Base-by-base conservation (phyloP, 2,797 vertebrate species). In the Fratercula arctica region DNA sequence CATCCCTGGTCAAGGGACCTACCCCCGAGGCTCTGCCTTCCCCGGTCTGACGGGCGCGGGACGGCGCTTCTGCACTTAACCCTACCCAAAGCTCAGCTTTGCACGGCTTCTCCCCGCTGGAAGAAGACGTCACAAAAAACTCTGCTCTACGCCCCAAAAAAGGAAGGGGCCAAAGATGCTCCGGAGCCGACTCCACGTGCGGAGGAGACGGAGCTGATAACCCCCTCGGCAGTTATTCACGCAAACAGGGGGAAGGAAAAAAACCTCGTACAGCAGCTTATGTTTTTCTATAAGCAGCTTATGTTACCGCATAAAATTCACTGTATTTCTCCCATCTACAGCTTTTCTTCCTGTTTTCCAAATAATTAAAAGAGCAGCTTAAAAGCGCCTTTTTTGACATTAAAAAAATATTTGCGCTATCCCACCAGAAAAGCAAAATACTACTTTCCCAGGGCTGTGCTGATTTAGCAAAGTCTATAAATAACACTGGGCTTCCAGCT, bases 331-430 rank as follows among this genome's bases (percentile, higher is more conserved):
- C 70, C 56, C 31, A 74, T 85, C 63, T 67, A 76, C 91, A 91
- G 89, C 63, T 93, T 94, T 74, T 70, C 94, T 85, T 90, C 74
- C 63, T 41, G 29, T 87, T 95, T 90, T 81, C 80, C 87, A 79
- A 93, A 96, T 91, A 86, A 95, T 93, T 96, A 90, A 94, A 91
- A 94, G 94, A 90, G 70, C 89, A 93, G 77, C 86, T 92, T 87
- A 84, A 93, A 88, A 95, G 66, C 0, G 0, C 7, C 8, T 3
- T 10, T 13, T 87, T 91, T 93, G 67, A 83, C 84, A 85, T 83
- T 85, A 91, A 81, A 93, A 66, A 51, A 46, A 48, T 85, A 85
- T 78, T 78, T 66, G 53, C 35, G 18, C 69, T 75, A 88, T 75
- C 89, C 85, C 74, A 76, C 56, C 76, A 90, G 85, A 85, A 86